Percentiles rank a stretch among this genome's conserved stretches.
phyloP scores from a whole-genome alignment of 2,888 invertebrate genomes.

The Cosmia pyralina region DNA sequence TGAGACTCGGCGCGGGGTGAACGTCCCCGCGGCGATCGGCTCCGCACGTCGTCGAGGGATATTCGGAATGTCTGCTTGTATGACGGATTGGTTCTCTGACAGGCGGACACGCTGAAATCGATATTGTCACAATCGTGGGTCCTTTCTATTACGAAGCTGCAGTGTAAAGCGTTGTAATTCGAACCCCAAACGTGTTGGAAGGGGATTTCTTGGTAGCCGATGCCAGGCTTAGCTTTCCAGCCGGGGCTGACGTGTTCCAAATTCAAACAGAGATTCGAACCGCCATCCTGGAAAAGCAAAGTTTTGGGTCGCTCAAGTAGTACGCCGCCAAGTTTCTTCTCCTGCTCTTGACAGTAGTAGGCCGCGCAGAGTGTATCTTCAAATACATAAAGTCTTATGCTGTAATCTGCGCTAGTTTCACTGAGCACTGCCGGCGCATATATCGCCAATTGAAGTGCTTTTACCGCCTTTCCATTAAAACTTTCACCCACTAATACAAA shows the following conservation, averaged over 20 bases:
- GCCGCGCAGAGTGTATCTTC: slow-evolving; percentile 98
- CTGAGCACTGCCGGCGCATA: slow-evolving; percentile 95
- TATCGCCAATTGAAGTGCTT: slow-evolving; percentile 96
- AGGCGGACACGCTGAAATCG: slow-evolving; percentile 86
- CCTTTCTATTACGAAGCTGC: slow-evolving; percentile 95
- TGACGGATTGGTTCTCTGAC: slow-evolving; percentile 87
- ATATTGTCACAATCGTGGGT: slow-evolving; percentile 90
- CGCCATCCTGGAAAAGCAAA: slow-evolving; percentile 97
- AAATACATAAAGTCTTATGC: slow-evolving; percentile 97
- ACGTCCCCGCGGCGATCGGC: slow-evolving; percentile 85
- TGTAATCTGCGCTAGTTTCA: slow-evolving; percentile 94
- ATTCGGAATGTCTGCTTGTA: slow-evolving; percentile 88
- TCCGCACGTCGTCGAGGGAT: slow-evolving; percentile 85
- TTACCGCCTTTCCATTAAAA: slow-evolving; percentile 92
- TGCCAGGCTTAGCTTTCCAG: slow-evolving; percentile 96
- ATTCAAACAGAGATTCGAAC: slow-evolving; percentile 96
- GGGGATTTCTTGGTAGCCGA: slow-evolving; percentile 96
- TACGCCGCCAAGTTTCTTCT: slow-evolving; percentile 95
- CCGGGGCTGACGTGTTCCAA: slow-evolving; percentile 96
- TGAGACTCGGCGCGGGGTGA: slow-evolving; percentile 87
- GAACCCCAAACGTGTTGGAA: slow-evolving; percentile 97
- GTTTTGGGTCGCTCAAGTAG: slow-evolving; percentile 97
- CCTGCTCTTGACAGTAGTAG: slow-evolving; percentile 95
- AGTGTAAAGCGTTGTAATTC: slow-evolving; percentile 96
- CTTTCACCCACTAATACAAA: slow-evolving; percentile 98